phyloP scores from a whole-genome alignment of 1,140 invertebrate species.

The Drosophila kohkoa region DNA sequence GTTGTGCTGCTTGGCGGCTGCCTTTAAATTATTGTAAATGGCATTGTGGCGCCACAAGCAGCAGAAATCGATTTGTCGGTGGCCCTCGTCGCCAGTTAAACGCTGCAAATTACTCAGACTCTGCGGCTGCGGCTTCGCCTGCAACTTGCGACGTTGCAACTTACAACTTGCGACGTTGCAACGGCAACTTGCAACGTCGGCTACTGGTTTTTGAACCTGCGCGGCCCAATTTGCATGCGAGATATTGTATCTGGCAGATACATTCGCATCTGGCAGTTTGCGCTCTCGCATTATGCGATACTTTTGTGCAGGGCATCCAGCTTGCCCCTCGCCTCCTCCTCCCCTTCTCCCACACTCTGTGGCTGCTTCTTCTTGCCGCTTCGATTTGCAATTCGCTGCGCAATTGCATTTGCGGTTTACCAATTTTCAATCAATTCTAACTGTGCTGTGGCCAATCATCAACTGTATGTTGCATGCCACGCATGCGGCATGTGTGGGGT shows the following conservation, averaged over 20 bases:
- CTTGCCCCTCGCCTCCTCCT: no score
- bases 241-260: constrained; percentile 18
- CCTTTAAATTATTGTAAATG: constrained; percentile 78
- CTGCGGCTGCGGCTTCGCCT: constrained; percentile 2
- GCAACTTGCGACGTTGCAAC: neutral
- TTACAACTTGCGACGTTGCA: neutral
- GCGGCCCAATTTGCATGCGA: constrained; percentile 75
- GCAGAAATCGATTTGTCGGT: constrained; percentile 77
- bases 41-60: constrained; percentile 73
- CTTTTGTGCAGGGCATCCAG: neutral
- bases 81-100: constrained; percentile 76
- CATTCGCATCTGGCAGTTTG: constrained; percentile 8
- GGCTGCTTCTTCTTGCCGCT: constrained; percentile 6
- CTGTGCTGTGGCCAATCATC: constrained; percentile 71
- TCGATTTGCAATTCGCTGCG: constrained; percentile 77
- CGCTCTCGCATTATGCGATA: neutral
- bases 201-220: constrained; percentile 54
- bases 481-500: constrained; percentile 3
- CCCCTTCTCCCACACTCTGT: no score
- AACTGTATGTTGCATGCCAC: neutral
- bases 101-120: constrained; percentile 67
- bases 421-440: constrained; percentile 78
- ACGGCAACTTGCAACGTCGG: constrained; percentile 25
- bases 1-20: constrained; percentile 26
- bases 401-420: constrained; percentile 79